Percentiles rank a stretch among this genome's conserved stretches.
Evolutionary conservation across 2,113 vertebrate species (phyloP).

Genomic region (Nothoprocta perdicaria): DNA sequence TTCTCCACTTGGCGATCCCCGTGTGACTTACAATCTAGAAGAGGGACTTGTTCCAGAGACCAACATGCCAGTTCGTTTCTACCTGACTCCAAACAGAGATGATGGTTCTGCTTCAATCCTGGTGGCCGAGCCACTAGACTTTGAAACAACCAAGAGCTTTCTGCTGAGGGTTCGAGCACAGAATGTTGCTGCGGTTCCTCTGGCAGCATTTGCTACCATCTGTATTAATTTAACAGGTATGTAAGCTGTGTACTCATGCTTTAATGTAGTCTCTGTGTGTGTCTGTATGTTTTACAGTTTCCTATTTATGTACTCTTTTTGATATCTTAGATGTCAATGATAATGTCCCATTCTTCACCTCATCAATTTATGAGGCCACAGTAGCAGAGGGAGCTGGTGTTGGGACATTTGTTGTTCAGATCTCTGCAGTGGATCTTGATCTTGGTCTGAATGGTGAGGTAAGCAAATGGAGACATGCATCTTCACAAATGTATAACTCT

Average conservation of each 20-base stretch:
- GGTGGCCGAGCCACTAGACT: constrained; percentile 88
- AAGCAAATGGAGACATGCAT: not conserved
- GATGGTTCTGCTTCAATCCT: constrained; percentile 88
- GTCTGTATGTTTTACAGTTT: not conserved
- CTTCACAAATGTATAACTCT: not conserved
- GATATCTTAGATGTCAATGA: constrained; percentile 87
- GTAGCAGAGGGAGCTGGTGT: constrained; percentile 84
- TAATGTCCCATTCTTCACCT: constrained; percentile 92
- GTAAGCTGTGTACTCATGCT: not conserved
- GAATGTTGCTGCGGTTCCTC: constrained; percentile 86
- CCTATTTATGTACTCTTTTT: not conserved
- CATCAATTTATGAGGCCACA: constrained; percentile 88
- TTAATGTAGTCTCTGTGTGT: not conserved
- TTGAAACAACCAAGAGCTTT: constrained; percentile 86
- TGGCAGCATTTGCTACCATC: constrained; percentile 85
- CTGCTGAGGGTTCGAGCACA: constrained; percentile 86
- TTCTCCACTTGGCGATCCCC: constrained; percentile 86
- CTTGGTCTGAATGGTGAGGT: constrained; percentile 89
- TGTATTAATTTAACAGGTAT: constrained; percentile 87
- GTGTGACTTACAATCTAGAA: constrained; percentile 88
- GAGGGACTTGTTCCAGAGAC: constrained; percentile 89
- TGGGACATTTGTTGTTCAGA: constrained; percentile 85
- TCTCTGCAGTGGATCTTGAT: constrained; percentile 87
- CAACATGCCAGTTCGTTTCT: constrained; percentile 90
- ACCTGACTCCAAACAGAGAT: constrained; percentile 88